Evolutionary conservation across 2,888 invertebrate species (phyloP), one percentile per base, ranked within the genome.

Genomic region (Tridacna crocea): DNA sequence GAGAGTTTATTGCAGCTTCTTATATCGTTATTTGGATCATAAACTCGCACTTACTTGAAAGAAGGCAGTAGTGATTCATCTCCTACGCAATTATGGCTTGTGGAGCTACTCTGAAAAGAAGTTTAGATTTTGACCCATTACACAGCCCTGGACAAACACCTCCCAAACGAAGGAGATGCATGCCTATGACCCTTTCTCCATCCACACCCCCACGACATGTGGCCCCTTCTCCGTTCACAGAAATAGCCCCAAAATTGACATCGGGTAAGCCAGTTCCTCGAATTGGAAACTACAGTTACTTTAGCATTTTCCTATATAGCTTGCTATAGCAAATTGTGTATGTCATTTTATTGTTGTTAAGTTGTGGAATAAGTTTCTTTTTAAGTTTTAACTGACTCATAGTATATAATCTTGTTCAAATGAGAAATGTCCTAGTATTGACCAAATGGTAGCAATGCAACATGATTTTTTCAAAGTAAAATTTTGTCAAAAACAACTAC

Each of bases 41-140:
- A 55, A 3, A 19, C 19, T 19, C 15, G 55, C 15, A 15, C 55
- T 6, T 6, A 10, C 10, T 55, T 55, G 15, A 19, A 19, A 55
- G 17, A 55, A 55, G 51, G 10, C 55, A 19, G 19, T 55, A 3
- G 55, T 55, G 55, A 13, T 51, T 15, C 3, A 55, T 6, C 17
- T 19, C 55, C 11, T 1, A 26, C 8, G 26, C 65, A 68, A 19
- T 47, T 65, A 99, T 99, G 99, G 99, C 99, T 96, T 99, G 99
- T 96, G 94, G 93, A 82, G 98, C 98, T 95, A 99, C 99, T 93
- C 96, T 99, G 90, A 99, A 99, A 96, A 96, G 99, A 95, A 97
- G 97, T 94, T 96, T 98, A 94, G 99, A 99, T 95, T 98, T 98
- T 96, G 99, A 99, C 95, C 97, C 98, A 88, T 96, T 96, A 88